A percentile compares a stretch with the other conserved stretches of the same genome.
These are phyloP conservation scores for Lycia hirtaria DNA, from an alignment of 2,888 invertebrate genomes.

Conservation along the genomic window DNA sequence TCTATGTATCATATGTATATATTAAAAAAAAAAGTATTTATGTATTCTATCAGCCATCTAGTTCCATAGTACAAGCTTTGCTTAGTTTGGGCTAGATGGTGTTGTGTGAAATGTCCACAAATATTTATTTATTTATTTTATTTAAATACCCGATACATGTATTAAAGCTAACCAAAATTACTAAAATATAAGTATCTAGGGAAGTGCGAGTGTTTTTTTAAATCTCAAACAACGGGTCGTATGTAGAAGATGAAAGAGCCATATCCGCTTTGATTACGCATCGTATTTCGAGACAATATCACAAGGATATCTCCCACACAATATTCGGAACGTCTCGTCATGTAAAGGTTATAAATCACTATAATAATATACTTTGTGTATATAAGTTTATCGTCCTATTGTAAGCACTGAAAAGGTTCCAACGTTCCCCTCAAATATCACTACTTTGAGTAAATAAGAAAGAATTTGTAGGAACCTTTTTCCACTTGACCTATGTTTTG, in stretches of 20 bases:
- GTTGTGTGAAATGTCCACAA: no score
- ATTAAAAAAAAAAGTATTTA: no score
- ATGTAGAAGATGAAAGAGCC: not conserved
- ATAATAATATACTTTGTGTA: constrained; percentile 1
- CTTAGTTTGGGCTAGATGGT: no score
- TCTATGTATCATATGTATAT: no score
- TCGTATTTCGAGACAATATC: not conserved
- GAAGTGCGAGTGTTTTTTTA: no score
- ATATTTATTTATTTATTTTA: no score
- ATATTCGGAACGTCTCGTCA: not conserved
- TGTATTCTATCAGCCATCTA: no score
- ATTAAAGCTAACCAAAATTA: no score
- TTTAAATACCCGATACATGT: no score
- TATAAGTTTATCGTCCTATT: not conserved
- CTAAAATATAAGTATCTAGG: no score
- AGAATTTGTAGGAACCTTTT: not conserved
- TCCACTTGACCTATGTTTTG: not conserved
- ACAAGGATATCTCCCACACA: not conserved
- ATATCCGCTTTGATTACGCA: not conserved
- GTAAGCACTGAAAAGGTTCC: not conserved
- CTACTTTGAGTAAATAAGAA: not conserved
- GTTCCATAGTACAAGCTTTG: no score
- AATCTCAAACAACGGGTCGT: no score
- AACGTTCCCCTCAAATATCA: not conserved
- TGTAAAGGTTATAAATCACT: not conserved